A percentile compares a stretch with the other conserved stretches of the same genome.
These are phyloP conservation scores for Mechanitis mazaeus DNA, from an alignment of 2,888 invertebrate species.

Conservation along the genomic window DNA sequence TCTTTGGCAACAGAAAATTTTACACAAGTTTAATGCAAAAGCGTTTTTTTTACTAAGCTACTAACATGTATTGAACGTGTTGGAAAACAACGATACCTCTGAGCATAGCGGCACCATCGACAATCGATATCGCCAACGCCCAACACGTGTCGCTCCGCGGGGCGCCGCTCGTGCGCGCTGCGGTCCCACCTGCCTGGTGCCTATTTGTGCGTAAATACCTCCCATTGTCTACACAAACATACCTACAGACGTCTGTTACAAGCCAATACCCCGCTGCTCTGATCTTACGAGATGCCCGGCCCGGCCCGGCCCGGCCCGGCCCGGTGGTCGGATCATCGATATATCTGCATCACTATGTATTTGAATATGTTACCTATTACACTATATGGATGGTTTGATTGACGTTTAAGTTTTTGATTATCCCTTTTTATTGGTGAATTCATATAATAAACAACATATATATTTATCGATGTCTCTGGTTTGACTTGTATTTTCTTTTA, in stretches of 20 bases:
- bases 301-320: conserved; percentile 34
- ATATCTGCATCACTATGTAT: not conserved
- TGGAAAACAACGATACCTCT: not conserved
- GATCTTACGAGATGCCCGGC: conserved; percentile 30
- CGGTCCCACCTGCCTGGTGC: conserved; percentile 33
- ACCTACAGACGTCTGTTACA: conserved; percentile 30
- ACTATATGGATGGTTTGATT: no score
- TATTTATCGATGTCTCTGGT: no score
- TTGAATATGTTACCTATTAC: not conserved
- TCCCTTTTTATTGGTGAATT: no score
- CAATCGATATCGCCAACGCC: conserved; percentile 44
- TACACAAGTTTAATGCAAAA: no score
- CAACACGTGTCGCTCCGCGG: conserved; percentile 37
- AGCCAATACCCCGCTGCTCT: conserved; percentile 31
- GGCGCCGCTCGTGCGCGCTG: conserved; percentile 38
- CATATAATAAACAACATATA: no score
- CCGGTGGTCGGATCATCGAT: conserved; percentile 33
- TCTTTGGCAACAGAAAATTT: no score
- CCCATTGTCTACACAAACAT: conserved; percentile 34
- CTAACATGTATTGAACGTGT: no score
- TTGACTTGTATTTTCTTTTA: no score
- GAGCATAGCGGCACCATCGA: conserved; percentile 1
- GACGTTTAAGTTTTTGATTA: no score
- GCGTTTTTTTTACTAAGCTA: no score
- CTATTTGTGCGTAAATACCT: conserved; percentile 35